Base-by-base conservation (phyloP, 2,113 vertebrate species). In the Cepphus grylle region DNA sequence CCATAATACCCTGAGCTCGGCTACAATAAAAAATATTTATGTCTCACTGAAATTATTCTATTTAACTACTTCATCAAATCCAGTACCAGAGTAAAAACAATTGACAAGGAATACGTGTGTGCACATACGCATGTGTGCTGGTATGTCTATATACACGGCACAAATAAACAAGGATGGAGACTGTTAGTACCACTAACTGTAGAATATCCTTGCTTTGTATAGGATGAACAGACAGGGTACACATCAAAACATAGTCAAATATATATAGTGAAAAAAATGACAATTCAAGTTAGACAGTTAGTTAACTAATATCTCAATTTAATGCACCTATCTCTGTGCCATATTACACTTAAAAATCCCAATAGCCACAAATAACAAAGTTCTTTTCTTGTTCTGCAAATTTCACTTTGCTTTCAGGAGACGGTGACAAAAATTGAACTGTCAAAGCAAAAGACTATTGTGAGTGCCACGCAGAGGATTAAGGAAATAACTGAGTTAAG, bases 401-500 rank as follows among this genome's bases (percentile, higher is more conserved):
- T n/a, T 77, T 59, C 29, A 32, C 76, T 84, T 38, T 26, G n/a
- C 29, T 94, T 85, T 36, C 26, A 81, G 43, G 67, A 82, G 22
- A 40, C 62, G 47, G 61, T 67, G 74, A 91, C 66, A 67, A 84
- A 81, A 91, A 86, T 5, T n/a, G 62, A 90, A 85, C n/a, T 40
- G 58, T 30, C 3, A 1, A 61, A 94, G 81, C 25, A 50, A 29
- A 90, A 71, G 49, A 80, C 77, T 78, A 74, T 55, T 38, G 52
- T 69, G 52, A 38, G 69, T 15, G 43, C 38, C 78, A 30, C 4
- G 32, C n/a, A 91, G 79, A 81, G 65, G 74, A 91, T 94, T 90
- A 88, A 93, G 65, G 59, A 81, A 88, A 86, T 71, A 78, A 93
- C 84, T 56, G 49, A 82, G 49, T 30, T 80, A 72, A 95, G 81